Evolutionary conservation across 1,140 invertebrate genomes (phyloP).

Genomic region (Ips nitidus): DNA sequence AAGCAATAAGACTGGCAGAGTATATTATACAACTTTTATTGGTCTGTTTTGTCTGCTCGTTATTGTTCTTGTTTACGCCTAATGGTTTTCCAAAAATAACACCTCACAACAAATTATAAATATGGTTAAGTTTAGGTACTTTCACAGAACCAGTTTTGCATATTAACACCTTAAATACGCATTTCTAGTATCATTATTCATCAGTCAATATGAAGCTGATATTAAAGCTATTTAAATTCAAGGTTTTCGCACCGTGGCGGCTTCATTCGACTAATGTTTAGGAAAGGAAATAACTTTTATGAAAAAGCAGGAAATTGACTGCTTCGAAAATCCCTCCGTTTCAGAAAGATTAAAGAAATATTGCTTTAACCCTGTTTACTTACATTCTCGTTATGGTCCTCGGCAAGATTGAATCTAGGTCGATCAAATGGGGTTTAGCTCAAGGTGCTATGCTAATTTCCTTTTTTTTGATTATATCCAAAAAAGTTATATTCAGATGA

Average conservation of each 20-base stretch:
- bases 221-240: too few species aligned
- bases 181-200: too few species aligned
- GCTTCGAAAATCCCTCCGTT: neutral
- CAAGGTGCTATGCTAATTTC: constrained; percentile 1
- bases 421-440: neutral
- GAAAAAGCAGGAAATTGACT: constrained; percentile 24
- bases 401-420: constrained; percentile 4
- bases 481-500: neutral
- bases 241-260: too few species aligned
- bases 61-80: constrained; percentile 22
- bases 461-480: neutral
- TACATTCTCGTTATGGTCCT: constrained; percentile 4
- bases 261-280: neutral
- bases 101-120: neutral
- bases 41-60: constrained; percentile 8
- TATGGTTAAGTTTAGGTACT: too few species aligned
- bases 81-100: constrained; percentile 12
- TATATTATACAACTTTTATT: constrained; percentile 4
- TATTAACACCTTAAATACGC: too few species aligned
- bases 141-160: too few species aligned
- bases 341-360: constrained; percentile 14
- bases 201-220: too few species aligned
- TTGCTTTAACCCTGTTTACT: constrained; percentile 18
- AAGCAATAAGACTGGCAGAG: too few species aligned
- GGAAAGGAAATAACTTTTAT: constrained; percentile 9